Percentiles rank a stretch among this genome's conserved stretches.
Conservation (phyloP, 2,888 invertebrate genomes). For the Plagodis dolabraria region DNA sequence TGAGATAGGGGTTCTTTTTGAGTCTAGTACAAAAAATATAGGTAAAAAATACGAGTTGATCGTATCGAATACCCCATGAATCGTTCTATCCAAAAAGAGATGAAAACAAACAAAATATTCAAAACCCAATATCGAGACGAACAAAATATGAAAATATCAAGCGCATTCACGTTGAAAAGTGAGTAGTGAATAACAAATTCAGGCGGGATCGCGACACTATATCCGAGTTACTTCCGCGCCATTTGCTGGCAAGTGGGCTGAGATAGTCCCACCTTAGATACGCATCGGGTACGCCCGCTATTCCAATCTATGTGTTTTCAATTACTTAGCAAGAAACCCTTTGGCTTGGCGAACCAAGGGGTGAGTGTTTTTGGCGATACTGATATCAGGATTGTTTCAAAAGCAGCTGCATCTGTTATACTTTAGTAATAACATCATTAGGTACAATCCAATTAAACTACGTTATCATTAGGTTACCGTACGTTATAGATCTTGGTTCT, state of each 20-base stretch:
- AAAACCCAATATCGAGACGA: slow-evolving; percentile 5
- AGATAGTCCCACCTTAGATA: slow-evolving; percentile 71
- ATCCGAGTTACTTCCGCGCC: slow-evolving; percentile 75
- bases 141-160: slow-evolving; percentile 41
- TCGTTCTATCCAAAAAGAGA: no score
- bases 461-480: no score
- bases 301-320: slow-evolving; percentile 69
- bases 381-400: no score
- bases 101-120: slow-evolving; percentile 10
- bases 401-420: no score
- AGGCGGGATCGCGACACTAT: slow-evolving; percentile 65
- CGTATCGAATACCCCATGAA: no score
- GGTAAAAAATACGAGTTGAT: no score
- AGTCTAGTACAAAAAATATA: no score
- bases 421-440: no score
- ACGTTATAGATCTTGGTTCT: no score
- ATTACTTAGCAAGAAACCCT: slow-evolving; percentile 59
- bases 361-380: no score
- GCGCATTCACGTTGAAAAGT: slow-evolving; percentile 53
- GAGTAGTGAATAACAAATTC: slow-evolving; percentile 63
- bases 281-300: slow-evolving; percentile 53
- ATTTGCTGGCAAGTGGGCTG: slow-evolving; percentile 79
- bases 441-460: no score
- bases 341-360: slow-evolving; percentile 32
- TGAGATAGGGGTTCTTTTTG: no score